Conservation (phyloP, 2,797 vertebrate genomes). For the Denticeps clupeoides region DNA sequence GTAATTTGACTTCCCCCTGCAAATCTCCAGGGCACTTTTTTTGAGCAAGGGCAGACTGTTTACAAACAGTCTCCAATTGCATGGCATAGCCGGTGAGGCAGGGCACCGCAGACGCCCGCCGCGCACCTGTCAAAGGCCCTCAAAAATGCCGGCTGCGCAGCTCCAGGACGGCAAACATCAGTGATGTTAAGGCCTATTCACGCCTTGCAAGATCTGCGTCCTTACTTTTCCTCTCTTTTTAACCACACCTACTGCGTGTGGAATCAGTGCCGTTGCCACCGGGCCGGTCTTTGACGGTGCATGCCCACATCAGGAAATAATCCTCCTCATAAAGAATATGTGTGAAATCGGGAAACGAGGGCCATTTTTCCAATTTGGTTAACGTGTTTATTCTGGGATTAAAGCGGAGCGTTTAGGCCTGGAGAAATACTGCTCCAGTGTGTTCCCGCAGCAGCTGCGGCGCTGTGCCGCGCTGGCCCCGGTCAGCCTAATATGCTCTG, state of each 20-base stretch:
- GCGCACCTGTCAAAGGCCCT: conserved; percentile 47
- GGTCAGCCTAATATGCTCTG: conserved; percentile 64
- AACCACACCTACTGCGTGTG: not conserved
- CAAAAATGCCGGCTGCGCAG: not conserved
- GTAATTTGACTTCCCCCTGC: conserved; percentile 74
- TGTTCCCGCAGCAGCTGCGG: conserved; percentile 37
- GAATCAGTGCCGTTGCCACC: not conserved
- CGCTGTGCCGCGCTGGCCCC: conserved; percentile 43
- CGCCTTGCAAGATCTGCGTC: not conserved
- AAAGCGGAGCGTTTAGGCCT: conserved; percentile 37
- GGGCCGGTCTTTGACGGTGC: conserved; percentile 35
- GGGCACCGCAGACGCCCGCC: conserved; percentile 33
- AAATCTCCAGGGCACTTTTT: conserved; percentile 67
- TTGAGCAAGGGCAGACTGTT: conserved; percentile 82
- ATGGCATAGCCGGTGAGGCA: conserved; percentile 35
- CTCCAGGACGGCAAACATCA: conserved; percentile 9
- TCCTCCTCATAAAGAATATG: conserved; percentile 32
- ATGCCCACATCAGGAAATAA: conserved; percentile 35
- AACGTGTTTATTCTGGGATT: conserved; percentile 39
- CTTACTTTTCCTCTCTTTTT: not conserved
- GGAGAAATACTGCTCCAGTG: conserved; percentile 43
- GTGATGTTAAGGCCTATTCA: not conserved
- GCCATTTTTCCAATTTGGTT: conserved; percentile 40
- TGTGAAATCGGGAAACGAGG: conserved; percentile 38
- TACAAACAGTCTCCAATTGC: conserved; percentile 77